Base-by-base conservation (phyloP, 2,888 invertebrate genomes). In the Leucania comma region DNA sequence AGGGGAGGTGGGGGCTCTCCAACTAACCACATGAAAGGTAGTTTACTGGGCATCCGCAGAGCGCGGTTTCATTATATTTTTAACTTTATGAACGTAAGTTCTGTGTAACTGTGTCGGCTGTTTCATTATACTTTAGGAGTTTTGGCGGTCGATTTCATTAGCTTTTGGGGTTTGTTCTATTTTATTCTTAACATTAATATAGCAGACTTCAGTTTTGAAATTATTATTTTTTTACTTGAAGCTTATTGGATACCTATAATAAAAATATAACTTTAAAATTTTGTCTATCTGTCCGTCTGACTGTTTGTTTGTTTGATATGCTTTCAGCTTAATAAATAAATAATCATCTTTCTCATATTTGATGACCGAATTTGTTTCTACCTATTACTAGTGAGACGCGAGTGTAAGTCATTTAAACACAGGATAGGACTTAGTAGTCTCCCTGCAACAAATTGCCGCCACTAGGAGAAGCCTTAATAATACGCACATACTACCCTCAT, bases 1-100 rank as follows among this genome's bases (percentile, higher is more conserved):
- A 22, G 60, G 56, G 24, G 54, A 14, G 54, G 42, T 9, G 57
- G 46, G 26, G 20, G 20, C 51, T 67, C 78, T 72, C 74, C 74
- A 72, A 85, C 80, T 78, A 75, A 85, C 84, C 84, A 85, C 84
- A 85, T 86, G 82, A 84, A 84, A 86, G 84, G 80, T 80, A 84
- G 79, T 79, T 77, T 72, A 75, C 77, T 72, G 75, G 70, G 61
- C 70, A 77, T 78, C 73, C 82, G 75, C 74, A 71, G 72, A 76
- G 74, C 75, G 84, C 72, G 72, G 84, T 85, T 76, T 82, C 78
- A 82, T 85, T 84, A 79, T 84, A 85, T 86, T 85, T 85, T 85
- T 81, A 86, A 82, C 86, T 85, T 85, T 79, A 84, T 79, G 84
- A 80, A 75, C 53, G 68, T 70, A 78, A 78, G 76, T 79, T 83